phyloP scores from a whole-genome alignment of 2,888 invertebrate genomes.

The Eupithecia vulgata region DNA sequence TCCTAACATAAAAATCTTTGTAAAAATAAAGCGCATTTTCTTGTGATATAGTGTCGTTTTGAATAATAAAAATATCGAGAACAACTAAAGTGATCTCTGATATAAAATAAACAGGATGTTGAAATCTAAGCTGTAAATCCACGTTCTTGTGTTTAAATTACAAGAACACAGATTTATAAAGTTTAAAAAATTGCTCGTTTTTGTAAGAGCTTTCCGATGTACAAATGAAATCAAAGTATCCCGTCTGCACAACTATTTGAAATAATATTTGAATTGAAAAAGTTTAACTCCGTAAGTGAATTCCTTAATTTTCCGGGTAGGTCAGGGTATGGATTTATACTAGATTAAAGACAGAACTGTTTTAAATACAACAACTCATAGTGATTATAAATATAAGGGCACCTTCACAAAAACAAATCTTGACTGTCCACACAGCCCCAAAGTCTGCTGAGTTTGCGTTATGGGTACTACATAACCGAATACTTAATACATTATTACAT shows the following conservation, averaged over 20 bases:
- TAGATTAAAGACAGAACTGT: neutral
- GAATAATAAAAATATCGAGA: neutral
- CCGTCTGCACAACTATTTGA: neutral
- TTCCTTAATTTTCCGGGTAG: neutral
- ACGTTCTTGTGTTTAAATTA: slow-evolving; percentile 9
- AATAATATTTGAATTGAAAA: neutral
- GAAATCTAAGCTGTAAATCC: slow-evolving; percentile 65
- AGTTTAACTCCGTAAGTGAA: neutral
- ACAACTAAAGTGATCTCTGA: neutral
- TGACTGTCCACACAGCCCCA: neutral
- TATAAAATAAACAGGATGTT: slow-evolving; percentile 64
- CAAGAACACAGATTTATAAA: neutral
- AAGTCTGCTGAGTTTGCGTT: too few species aligned
- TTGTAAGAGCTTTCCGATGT: neutral
- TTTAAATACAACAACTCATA: too few species aligned
- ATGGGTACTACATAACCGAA: too few species aligned
- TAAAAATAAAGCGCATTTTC: neutral
- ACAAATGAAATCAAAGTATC: neutral
- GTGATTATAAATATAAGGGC: neutral
- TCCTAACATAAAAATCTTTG: neutral
- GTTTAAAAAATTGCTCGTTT: neutral
- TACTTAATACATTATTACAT: too few species aligned
- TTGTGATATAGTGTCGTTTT: neutral
- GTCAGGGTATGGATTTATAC: neutral
- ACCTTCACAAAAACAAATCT: neutral